A percentile compares a stretch with the other conserved stretches of the same genome.
phyloP scores from a whole-genome alignment of 2,113 vertebrate species.

The Macquaria ambigua region DNA sequence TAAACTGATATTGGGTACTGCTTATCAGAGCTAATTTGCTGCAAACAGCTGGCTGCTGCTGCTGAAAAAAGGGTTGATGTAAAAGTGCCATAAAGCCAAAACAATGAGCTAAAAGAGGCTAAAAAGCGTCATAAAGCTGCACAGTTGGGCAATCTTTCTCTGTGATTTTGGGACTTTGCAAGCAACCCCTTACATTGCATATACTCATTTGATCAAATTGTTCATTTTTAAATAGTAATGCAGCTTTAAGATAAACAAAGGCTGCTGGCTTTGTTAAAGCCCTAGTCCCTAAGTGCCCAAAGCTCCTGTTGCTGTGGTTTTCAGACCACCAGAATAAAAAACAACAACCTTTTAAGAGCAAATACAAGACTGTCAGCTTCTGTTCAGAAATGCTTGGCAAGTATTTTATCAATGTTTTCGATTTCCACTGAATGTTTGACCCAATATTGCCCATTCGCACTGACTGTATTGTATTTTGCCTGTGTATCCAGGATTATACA shows the following conservation, averaged over 20 bases:
- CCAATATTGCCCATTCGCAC: slow-evolving; percentile 10
- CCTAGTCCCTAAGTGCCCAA: background rate
- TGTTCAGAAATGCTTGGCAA: background rate
- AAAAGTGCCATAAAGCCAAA: background rate
- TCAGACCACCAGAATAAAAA: background rate
- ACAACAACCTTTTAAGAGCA: background rate
- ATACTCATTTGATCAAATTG: background rate
- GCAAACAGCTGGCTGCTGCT: background rate
- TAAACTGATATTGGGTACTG: background rate
- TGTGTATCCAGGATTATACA: slow-evolving; percentile 33
- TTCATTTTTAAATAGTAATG: background rate
- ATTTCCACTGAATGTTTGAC: slow-evolving; percentile 23
- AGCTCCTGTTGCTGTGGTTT: background rate
- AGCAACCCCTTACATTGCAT: background rate
- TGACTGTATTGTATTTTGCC: slow-evolving; percentile 35
- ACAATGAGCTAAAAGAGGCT: background rate
- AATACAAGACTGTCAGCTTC: background rate
- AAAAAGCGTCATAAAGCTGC: background rate
- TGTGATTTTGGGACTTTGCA: background rate
- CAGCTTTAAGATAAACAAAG: background rate
- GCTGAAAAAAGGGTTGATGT: background rate
- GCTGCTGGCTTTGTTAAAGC: background rate
- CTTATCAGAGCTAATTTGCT: background rate
- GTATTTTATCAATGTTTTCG: slow-evolving; percentile 18
- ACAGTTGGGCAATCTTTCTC: background rate